A percentile compares a stretch with the other conserved stretches of the same genome.
phyloP scores from a whole-genome alignment of 2,888 invertebrate genomes.

The Asteroscopus sphinx region DNA sequence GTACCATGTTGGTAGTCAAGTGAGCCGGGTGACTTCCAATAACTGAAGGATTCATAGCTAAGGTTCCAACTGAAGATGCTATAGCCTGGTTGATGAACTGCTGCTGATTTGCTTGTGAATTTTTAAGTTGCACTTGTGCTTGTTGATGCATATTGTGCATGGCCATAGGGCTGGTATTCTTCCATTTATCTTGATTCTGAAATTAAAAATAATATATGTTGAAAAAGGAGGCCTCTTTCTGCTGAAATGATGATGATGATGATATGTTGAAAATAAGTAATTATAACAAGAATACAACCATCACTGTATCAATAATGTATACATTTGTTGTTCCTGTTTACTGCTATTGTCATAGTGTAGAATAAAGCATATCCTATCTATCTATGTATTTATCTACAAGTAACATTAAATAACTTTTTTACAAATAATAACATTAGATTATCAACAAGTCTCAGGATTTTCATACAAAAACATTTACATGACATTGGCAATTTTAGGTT shows the following conservation, averaged over 20 bases:
- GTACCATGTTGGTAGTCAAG: conserved; percentile 86
- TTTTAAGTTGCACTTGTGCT: conserved; percentile 85
- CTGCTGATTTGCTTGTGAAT: conserved; percentile 88
- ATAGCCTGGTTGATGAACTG: conserved; percentile 86
- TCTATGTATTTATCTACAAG: too few species aligned
- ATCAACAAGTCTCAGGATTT: conserved; percentile 2
- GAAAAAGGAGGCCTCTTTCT: too few species aligned
- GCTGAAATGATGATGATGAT: too few species aligned
- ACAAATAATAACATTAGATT: conserved; percentile 3
- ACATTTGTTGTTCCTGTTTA: too few species aligned
- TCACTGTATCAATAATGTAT: too few species aligned
- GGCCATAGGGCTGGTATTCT: conserved; percentile 91
- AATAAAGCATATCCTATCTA: too few species aligned
- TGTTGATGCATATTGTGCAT: conserved; percentile 90
- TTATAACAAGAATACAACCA: not conserved
- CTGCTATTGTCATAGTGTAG: too few species aligned
- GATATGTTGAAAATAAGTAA: conserved; percentile 14
- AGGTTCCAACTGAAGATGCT: conserved; percentile 83
- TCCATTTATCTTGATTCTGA: conserved; percentile 96
- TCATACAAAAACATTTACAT: conserved; percentile 20
- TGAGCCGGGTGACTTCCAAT: conserved; percentile 86
- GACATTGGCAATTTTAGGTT: conserved; percentile 47
- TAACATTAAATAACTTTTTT: too few species aligned
- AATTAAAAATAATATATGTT: conserved; percentile 67
- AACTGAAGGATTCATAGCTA: conserved; percentile 86